Evolutionary conservation across 2,113 vertebrate genomes (phyloP).

Genomic region (Gadus chalcogrammus): DNA sequence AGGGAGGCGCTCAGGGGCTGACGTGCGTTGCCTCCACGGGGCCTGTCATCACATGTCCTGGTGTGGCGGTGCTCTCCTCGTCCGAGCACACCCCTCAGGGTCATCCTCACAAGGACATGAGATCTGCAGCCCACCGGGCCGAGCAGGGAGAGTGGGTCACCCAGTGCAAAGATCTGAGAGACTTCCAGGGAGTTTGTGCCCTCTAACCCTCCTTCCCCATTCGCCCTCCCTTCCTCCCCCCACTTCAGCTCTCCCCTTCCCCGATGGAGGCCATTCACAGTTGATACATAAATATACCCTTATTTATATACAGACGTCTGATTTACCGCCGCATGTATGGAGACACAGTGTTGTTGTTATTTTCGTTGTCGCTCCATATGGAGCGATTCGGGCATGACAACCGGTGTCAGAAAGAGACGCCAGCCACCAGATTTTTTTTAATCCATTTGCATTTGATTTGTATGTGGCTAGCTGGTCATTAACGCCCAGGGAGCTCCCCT

Average conservation of each 20-base stretch:
- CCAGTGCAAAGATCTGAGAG: too few species aligned
- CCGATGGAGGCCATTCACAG: background rate
- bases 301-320: too few species aligned
- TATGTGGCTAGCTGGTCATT: too few species aligned
- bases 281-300: background rate
- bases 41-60: too few species aligned
- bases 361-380: background rate
- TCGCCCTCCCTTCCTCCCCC: background rate
- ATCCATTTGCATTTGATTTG: too few species aligned
- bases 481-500: background rate
- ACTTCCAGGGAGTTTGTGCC: background rate
- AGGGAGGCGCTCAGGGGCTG: too few species aligned
- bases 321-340: too few species aligned
- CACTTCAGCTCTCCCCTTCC: background rate
- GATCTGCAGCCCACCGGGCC: constrained; percentile 1
- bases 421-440: too few species aligned
- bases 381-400: too few species aligned
- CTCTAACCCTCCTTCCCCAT: background rate
- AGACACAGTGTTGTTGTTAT: background rate
- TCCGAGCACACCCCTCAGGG: too few species aligned
- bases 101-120: constrained; percentile 1
- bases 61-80: too few species aligned
- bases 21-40: too few species aligned
- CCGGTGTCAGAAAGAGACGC: background rate
- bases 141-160: background rate